Evolutionary conservation across 2,797 vertebrate genomes (phyloP).

Genomic region (Tauraco hartlaubi): DNA sequence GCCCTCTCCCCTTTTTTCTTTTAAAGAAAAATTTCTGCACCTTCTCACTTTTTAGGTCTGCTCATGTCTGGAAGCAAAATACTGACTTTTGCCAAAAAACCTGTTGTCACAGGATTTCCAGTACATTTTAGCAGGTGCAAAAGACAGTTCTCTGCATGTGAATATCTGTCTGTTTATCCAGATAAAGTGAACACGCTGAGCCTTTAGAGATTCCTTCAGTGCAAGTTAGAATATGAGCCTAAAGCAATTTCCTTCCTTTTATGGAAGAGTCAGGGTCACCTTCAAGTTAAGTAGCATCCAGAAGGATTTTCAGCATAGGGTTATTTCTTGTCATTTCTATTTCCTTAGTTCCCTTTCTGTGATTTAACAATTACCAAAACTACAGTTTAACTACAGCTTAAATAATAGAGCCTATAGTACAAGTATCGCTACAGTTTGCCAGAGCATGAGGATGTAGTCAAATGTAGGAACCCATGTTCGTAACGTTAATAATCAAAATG

Average conservation of each 20-base stretch:
- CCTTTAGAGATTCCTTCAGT: background rate
- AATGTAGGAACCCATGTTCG: background rate
- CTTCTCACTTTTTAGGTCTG: background rate
- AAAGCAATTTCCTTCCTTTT: slow-evolving; percentile 10
- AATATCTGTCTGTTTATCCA: background rate
- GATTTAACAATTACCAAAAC: background rate
- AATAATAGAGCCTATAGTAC: too few relatives aligned
- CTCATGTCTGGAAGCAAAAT: background rate
- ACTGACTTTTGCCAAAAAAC: background rate
- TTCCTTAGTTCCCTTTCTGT: background rate
- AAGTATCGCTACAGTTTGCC: background rate
- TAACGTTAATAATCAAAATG: background rate
- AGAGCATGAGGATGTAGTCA: background rate
- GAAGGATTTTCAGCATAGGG: background rate
- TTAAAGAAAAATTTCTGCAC: background rate
- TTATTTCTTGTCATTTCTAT: background rate
- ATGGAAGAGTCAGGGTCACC: background rate
- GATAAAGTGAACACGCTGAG: background rate
- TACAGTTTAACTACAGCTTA: too few relatives aligned
- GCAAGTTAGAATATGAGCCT: background rate
- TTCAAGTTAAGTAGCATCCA: background rate
- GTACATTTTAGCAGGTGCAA: slow-evolving; percentile 6
- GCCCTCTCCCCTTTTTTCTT: too few relatives aligned
- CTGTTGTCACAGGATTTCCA: slow-evolving; percentile 9
- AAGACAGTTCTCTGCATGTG: background rate